Evolutionary conservation across 64 coral and sea anemone genomes (phyloP), one percentile per base, ranked within the genome.

Genomic region (Stichodactyla mertensii): DNA sequence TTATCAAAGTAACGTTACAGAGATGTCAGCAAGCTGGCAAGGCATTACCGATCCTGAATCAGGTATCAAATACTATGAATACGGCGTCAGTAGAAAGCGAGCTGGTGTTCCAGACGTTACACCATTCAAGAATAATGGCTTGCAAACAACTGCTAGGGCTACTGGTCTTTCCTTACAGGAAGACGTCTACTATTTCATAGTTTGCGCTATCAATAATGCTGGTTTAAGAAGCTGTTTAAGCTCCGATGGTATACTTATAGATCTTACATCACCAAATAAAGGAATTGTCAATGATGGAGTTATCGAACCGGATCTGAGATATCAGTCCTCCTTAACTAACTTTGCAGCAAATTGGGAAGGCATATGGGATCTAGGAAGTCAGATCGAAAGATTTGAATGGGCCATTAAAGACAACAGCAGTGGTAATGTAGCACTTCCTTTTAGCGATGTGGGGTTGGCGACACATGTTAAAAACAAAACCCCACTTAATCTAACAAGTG

Each of bases 291-390:
- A 98, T 78, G 95, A 98, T 78, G 95, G 95, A 23, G 86, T 92
- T 52, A 81, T 98, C 18, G 95, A 98, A 71, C 95, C 95, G 55
- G 95, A 98, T 55, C 87, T 98, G 4, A 87, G 56, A 28, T 98
- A 98, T 61, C 95, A 98, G 66, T 85, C 90, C 20, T 89, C 86
- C 6, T 87, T 92, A 22, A 86, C 58, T 8, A 90, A 77, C 8
- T 92, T 98, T 55, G 87, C 92, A 15, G 95, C 95, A 15, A 98
- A 98, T 52, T 98, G 95, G 95, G 92, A 98, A 90, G 89, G 92
- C 55, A 81, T 98, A 86, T 98, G 92, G 92, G 95, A 98, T 24
- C 79, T 98, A 52, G 89, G 94, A 31, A 98, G 95, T 83, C 78
- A 80, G 62, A 78, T 98, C 1, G 90, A 69, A 4, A 92, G 86